phyloP scores from a whole-genome alignment of 2,113 vertebrate species.

The Coracopsis vasa region DNA sequence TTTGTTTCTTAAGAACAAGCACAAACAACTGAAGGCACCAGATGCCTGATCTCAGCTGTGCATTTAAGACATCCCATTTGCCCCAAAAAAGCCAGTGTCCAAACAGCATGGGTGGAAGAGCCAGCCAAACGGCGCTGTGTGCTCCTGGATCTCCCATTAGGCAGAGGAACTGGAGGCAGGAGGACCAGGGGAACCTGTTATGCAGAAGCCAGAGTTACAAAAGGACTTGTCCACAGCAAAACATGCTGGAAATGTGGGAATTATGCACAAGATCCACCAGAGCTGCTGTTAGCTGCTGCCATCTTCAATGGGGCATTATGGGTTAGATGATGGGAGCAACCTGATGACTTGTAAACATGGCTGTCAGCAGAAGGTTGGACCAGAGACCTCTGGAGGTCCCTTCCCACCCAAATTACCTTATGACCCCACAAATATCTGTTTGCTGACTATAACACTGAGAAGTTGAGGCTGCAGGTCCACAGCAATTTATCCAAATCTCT shows the following conservation, averaged over 20 bases:
- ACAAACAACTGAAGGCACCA: neutral
- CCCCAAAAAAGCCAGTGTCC: neutral
- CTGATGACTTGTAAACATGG: neutral
- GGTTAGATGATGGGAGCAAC: neutral
- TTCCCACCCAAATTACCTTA: neutral
- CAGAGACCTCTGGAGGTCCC: neutral
- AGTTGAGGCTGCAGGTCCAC: neutral
- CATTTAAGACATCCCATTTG: neutral
- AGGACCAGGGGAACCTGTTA: slow-evolving; percentile 42
- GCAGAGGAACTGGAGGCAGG: neutral
- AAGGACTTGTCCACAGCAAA: neutral
- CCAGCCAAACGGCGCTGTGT: neutral
- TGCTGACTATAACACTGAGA: neutral
- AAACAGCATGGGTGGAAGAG: neutral
- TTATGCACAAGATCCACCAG: neutral
- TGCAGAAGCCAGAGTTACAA: neutral
- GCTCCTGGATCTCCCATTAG: neutral
- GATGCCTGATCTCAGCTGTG: neutral
- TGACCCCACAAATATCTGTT: neutral
- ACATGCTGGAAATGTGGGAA: neutral
- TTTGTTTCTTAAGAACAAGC: neutral
- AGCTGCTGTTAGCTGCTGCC: neutral
- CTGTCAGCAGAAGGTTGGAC: neutral
- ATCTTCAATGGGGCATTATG: fast-evolving
- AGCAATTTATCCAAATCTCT: neutral